Percentiles rank a stretch among this genome's conserved stretches.
Conservation (phyloP, 2,888 invertebrate genomes). For the Pristionchus fissidentatus region DNA sequence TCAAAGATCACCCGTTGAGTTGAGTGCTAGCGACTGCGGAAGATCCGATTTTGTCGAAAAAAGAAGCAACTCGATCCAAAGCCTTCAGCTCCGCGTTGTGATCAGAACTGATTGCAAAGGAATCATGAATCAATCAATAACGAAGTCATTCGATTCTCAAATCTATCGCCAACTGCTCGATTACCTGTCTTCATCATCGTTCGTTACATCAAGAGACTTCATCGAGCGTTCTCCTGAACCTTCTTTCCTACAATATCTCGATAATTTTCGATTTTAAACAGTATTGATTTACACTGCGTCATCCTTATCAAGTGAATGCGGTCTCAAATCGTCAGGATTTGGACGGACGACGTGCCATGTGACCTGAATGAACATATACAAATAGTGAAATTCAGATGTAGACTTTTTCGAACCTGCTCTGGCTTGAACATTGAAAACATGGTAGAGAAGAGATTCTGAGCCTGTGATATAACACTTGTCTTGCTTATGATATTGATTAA, state of each 20-base stretch:
- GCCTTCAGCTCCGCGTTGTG: not conserved
- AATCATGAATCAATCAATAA: not conserved
- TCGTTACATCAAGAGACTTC: not conserved
- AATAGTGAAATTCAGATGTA: not conserved
- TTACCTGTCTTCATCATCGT: constrained; percentile 9
- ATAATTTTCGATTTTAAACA: constrained; percentile 35
- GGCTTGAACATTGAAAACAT: constrained; percentile 44
- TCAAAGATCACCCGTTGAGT: constrained; percentile 21
- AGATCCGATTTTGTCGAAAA: constrained; percentile 45
- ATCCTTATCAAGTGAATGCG: not conserved
- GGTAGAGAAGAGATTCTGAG: constrained; percentile 47
- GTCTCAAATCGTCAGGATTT: not conserved
- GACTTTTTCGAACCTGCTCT: not conserved
- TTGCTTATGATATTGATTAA: no score
- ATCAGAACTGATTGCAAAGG: not conserved
- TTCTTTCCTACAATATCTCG: not conserved
- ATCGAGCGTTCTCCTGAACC: constrained; percentile 2
- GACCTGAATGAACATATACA: not conserved
- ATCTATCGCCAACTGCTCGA: not conserved
- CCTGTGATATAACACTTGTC: not conserved
- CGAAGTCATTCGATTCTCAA: not conserved
- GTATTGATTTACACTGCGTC: not conserved
- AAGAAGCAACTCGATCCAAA: constrained; percentile 28
- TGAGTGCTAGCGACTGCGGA: not conserved
- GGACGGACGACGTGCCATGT: constrained; percentile 34